Conservation (phyloP, 2,888 invertebrate species). For the Xestia xanthographa region DNA sequence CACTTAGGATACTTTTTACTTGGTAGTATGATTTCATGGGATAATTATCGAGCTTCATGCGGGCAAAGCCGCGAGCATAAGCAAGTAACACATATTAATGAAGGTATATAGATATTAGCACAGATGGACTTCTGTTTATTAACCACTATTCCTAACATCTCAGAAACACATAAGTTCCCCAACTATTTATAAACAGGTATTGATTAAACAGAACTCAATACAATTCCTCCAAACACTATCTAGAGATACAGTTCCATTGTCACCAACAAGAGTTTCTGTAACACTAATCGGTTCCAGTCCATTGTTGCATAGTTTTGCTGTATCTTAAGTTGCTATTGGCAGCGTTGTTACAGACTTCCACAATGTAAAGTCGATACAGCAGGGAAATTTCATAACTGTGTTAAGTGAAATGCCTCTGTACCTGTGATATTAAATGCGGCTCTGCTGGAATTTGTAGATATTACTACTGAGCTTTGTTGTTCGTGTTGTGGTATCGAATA, state of each 20-base stretch:
- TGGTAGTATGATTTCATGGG: too few relatives aligned
- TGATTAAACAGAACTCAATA: conserved; percentile 12
- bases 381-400: conserved; percentile 54
- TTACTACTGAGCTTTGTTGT: conserved; percentile 36
- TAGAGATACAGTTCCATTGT: conserved; percentile 44
- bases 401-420: conserved; percentile 60
- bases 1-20: too few relatives aligned
- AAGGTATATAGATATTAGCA: too few relatives aligned
- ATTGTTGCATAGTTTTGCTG: conserved; percentile 70
- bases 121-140: too few relatives aligned
- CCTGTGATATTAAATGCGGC: conserved; percentile 60
- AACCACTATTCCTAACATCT: too few relatives aligned
- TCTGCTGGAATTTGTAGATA: conserved; percentile 34
- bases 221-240: conserved; percentile 19
- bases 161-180: not conserved
- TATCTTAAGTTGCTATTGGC: conserved; percentile 63
- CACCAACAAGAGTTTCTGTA: conserved; percentile 54
- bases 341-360: conserved; percentile 45
- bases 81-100: too few relatives aligned
- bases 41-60: too few relatives aligned
- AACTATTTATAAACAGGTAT: conserved; percentile 13
- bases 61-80: too few relatives aligned
- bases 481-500: not conserved
- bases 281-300: conserved; percentile 62
- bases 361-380: conserved; percentile 57